phyloP scores from a whole-genome alignment of 2,888 invertebrate species.

The Danaus chrysippus region DNA sequence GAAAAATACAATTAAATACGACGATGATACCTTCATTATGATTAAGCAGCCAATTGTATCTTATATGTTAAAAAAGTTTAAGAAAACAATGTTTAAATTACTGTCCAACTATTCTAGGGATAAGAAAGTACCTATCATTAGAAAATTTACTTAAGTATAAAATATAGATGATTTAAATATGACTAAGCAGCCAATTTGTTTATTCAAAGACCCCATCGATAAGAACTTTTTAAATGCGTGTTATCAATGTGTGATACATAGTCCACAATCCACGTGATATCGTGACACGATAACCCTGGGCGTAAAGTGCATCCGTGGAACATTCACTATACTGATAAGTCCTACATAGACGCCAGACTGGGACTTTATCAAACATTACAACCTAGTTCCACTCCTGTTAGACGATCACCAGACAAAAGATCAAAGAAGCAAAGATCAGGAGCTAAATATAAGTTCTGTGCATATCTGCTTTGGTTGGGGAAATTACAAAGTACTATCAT shows the following conservation, averaged over 20 bases:
- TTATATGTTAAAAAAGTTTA: no score
- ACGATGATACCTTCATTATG: no score
- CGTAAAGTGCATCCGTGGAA: constrained; percentile 6
- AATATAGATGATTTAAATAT: background rate
- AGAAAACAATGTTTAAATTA: no score
- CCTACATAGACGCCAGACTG: background rate
- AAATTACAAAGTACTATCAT: no score
- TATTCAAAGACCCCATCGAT: background rate
- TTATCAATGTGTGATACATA: constrained; percentile 3
- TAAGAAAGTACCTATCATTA: no score
- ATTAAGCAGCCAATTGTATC: no score
- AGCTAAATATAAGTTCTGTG: background rate
- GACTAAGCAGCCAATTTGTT: background rate
- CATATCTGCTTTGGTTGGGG: no score
- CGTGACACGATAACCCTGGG: constrained; percentile 15
- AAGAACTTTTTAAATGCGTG: background rate
- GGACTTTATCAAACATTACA: background rate
- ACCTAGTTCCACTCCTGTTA: constrained; percentile 15
- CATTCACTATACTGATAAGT: background rate
- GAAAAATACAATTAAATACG: no score
- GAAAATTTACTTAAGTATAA: background rate
- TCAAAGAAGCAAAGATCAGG: constrained; percentile 16
- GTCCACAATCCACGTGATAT: constrained; percentile 4
- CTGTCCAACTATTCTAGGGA: no score
- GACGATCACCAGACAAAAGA: constrained; percentile 30